Percentiles rank a stretch among this genome's conserved stretches.
Evolutionary conservation across 30 jellyfish, hydroid and myxozoan species (phyloP).

Genomic region (Sanderia malayensis): DNA sequence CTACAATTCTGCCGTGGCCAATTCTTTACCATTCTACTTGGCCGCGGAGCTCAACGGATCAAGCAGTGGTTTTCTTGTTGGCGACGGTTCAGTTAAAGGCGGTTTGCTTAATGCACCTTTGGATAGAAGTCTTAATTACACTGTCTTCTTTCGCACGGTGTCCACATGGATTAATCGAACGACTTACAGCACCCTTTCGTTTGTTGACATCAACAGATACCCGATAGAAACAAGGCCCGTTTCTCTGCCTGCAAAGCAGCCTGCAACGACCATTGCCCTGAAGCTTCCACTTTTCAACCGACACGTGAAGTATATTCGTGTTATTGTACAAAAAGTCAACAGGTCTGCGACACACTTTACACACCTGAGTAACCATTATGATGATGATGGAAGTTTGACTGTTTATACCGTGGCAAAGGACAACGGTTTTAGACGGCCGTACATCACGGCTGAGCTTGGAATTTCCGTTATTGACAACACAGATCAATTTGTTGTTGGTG

Average conservation of each 20-base stretch:
- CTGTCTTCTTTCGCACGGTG: conserved; percentile 42
- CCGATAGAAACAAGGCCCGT: conserved; percentile 23
- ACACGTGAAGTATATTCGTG: conserved; percentile 26
- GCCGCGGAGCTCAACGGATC: conserved; percentile 18
- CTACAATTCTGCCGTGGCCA: conserved; percentile 18
- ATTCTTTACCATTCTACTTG: conserved; percentile 20
- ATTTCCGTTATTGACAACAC: background rate
- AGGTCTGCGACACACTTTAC: background rate
- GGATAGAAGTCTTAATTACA: conserved; percentile 31
- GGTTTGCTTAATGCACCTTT: conserved; percentile 48
- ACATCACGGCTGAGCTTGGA: conserved; percentile 57
- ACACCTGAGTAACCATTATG: conserved; percentile 19
- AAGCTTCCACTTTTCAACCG: conserved; percentile 1
- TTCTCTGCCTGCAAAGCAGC: conserved; percentile 4
- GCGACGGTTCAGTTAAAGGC: conserved; percentile 31
- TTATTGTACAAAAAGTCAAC: conserved; percentile 32
- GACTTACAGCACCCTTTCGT: conserved; percentile 25
- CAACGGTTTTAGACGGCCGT: conserved; percentile 7
- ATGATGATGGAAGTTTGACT: conserved; percentile 30
- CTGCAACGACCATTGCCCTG: conserved; percentile 15
- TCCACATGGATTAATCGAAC: conserved; percentile 48
- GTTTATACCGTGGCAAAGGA: conserved; percentile 16
- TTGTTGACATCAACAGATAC: conserved; percentile 27
- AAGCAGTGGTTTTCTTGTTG: conserved; percentile 28
- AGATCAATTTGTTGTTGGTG: conserved; percentile 24